A percentile compares a stretch with the other conserved stretches of the same genome.
Conservation (phyloP, 2,113 vertebrate species). For the Nestor notabilis region DNA sequence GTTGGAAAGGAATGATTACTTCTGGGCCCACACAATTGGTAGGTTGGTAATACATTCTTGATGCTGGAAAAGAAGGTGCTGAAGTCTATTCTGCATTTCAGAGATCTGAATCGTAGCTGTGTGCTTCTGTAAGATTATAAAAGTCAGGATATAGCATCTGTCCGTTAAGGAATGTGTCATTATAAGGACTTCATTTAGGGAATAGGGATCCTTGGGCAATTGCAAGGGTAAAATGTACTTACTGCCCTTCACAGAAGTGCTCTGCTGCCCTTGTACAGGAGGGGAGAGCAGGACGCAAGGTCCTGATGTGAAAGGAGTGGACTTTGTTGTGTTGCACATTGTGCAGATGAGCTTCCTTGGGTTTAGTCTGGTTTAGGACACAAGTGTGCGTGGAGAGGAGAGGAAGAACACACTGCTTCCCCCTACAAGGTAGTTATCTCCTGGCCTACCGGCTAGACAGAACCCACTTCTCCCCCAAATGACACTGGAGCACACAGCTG, state of each 20-base stretch:
- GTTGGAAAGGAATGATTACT: not conserved
- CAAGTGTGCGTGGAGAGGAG: not conserved
- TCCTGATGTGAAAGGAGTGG: not conserved
- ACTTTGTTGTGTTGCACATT: not conserved
- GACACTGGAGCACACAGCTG: accelerated
- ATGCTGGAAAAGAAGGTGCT: not conserved
- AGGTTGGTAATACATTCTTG: not conserved
- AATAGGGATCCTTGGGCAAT: not conserved
- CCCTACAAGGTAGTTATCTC: not conserved
- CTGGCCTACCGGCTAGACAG: not conserved
- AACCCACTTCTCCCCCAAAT: not conserved
- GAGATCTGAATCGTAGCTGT: not conserved
- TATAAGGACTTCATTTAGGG: not conserved
- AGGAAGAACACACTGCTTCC: not conserved
- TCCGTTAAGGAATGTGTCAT: not conserved
- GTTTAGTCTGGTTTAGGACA: not conserved
- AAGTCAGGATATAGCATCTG: not conserved
- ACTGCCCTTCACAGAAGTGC: not conserved
- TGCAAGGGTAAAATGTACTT: not conserved
- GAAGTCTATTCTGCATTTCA: not conserved
- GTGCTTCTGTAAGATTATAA: not conserved
- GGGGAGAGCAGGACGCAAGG: not conserved
- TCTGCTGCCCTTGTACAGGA: not conserved
- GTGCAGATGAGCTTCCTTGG: not conserved
- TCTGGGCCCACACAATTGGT: not conserved